Evolutionary conservation across 2,797 vertebrate species (phyloP).

Genomic region (Sebastiscus tertius): DNA sequence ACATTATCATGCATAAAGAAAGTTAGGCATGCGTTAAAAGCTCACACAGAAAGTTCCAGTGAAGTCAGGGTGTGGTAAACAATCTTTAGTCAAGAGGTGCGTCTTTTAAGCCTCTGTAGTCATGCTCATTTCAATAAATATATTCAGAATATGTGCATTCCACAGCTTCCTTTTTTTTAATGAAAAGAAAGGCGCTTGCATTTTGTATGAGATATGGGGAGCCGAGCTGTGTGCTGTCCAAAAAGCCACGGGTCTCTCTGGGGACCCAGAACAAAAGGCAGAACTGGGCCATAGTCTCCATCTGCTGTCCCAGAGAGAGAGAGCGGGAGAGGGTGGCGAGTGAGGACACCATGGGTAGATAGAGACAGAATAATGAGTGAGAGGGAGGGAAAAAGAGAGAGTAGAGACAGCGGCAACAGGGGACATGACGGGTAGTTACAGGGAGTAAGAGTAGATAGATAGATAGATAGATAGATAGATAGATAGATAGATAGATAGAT

Average conservation of each 20-base stretch:
- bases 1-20: not conserved
- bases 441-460: not conserved
- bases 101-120: slow-evolving; percentile 17
- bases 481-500: slow-evolving; percentile 11
- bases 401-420: slow-evolving; percentile 16
- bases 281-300: slow-evolving; percentile 98
- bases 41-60: not conserved
- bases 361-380: slow-evolving; percentile 59
- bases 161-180: slow-evolving; percentile 66
- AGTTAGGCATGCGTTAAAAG: not conserved
- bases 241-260: slow-evolving; percentile 86
- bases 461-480: slow-evolving; percentile 18
- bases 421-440: slow-evolving; percentile 14
- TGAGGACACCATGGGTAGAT: slow-evolving; percentile 55
- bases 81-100: not conserved
- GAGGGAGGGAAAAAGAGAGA: slow-evolving; percentile 15
- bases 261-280: slow-evolving; percentile 97
- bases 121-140: slow-evolving; percentile 51
- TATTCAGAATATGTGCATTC: slow-evolving; percentile 75
- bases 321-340: slow-evolving; percentile 52
- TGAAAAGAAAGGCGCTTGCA: slow-evolving; percentile 93
- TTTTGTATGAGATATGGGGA: slow-evolving; percentile 95
- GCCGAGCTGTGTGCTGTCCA: slow-evolving; percentile 78
- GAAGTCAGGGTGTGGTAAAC: not conserved
- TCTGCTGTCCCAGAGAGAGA: slow-evolving; percentile 91